A percentile compares a stretch with the other conserved stretches of the same genome.
These are phyloP conservation scores for Malacosoma neustria DNA, from an alignment of 2,888 invertebrate species.

Conservation along the genomic window DNA sequence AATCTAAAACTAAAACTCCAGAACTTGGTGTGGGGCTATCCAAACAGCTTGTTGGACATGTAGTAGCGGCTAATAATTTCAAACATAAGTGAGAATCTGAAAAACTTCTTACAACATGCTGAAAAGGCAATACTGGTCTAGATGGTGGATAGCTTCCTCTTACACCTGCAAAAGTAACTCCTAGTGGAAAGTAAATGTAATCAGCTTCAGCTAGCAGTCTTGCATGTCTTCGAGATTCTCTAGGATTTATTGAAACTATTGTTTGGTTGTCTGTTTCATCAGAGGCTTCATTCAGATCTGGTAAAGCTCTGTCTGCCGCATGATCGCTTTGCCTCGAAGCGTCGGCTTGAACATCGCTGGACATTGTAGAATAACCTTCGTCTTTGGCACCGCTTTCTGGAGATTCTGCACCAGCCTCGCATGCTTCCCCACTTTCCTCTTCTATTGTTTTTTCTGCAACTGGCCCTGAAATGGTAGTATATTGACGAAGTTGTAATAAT, in stretches of 20 bases:
- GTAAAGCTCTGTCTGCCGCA: conserved; percentile 73
- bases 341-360: conserved; percentile 86
- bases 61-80: conserved; percentile 78
- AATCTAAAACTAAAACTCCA: conserved; percentile 76
- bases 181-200: conserved; percentile 80
- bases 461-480: conserved; percentile 44
- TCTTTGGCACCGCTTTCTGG: conserved; percentile 86
- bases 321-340: conserved; percentile 76
- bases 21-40: conserved; percentile 77
- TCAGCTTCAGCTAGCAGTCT: conserved; percentile 78
- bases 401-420: conserved; percentile 82
- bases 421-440: conserved; percentile 70
- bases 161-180: conserved; percentile 76
- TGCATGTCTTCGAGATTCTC: conserved; percentile 68
- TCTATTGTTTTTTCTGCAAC: conserved; percentile 49
- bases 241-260: conserved; percentile 64
- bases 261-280: conserved; percentile 80
- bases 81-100: conserved; percentile 84
- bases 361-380: conserved; percentile 90
- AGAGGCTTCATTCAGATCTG: conserved; percentile 83
- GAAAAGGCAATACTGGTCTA: conserved; percentile 80
- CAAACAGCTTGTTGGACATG: conserved; percentile 68
- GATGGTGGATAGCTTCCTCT: conserved; percentile 84
- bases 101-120: conserved; percentile 83
- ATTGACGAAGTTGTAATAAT: too few species aligned